These are phyloP conservation scores for Caretta caretta DNA, from an alignment of 2,113 vertebrate species.

Conservation along the genomic window DNA sequence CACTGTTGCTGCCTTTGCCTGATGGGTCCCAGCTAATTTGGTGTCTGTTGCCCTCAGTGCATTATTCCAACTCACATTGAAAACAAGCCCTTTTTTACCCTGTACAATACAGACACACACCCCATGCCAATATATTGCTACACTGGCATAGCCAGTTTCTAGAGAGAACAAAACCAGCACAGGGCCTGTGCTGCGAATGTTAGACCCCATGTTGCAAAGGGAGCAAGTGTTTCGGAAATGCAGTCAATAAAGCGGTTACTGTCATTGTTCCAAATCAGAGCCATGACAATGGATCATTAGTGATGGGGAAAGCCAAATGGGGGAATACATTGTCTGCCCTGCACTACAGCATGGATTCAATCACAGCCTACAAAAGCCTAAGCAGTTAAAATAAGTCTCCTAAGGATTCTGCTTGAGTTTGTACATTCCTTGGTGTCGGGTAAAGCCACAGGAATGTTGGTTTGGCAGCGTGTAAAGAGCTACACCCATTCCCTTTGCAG, in stretches of 20 bases:
- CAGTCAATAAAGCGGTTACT: not conserved
- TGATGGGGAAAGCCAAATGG: not conserved
- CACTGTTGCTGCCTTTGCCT: not conserved
- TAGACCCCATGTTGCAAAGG: not conserved
- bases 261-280: rapidly evolving
- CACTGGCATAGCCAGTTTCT: not conserved
- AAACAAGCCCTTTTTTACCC: not conserved
- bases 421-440: conserved; percentile 60
- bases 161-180: not conserved
- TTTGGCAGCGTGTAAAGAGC: conserved; percentile 58
- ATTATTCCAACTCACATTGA: not conserved
- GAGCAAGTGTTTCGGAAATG: not conserved
- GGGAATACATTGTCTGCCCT: rapidly evolving
- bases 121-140: not conserved
- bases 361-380: not conserved
- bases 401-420: conserved; percentile 52
- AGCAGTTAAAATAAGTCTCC: not conserved
- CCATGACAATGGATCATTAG: rapidly evolving
- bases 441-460: conserved; percentile 73
- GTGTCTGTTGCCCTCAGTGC: not conserved
- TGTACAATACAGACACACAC: not conserved
- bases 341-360: rapidly evolving
- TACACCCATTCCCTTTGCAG: conserved; percentile 48
- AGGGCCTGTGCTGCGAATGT: not conserved
- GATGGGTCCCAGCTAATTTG: not conserved